Conservation (phyloP, 1,140 invertebrate genomes). For the Saxidomus purpurata region DNA sequence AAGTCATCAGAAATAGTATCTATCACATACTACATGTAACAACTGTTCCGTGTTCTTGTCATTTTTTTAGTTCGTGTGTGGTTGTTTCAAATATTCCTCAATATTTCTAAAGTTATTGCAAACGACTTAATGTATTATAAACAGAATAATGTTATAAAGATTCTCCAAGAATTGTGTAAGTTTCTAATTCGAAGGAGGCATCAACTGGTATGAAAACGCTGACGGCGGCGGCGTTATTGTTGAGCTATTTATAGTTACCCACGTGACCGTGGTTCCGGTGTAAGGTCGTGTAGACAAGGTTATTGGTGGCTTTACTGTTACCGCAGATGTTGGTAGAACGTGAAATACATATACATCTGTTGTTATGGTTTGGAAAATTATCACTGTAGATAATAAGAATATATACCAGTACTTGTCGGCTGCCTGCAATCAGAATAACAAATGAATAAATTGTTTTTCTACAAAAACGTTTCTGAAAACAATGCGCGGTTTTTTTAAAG, state of each 20-base stretch:
- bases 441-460: background rate
- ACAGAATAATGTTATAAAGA: too few relatives aligned
- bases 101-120: too few relatives aligned
- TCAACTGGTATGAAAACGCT: background rate
- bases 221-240: background rate
- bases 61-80: too few relatives aligned
- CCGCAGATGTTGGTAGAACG: background rate
- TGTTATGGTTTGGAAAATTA: conserved; percentile 81
- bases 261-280: conserved; percentile 39
- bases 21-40: too few relatives aligned
- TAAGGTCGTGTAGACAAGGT: conserved; percentile 9
- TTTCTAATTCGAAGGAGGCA: background rate
- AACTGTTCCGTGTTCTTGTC: too few relatives aligned
- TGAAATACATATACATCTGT: conserved; percentile 82
- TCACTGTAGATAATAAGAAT: conserved; percentile 77
- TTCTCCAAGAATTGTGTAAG: too few relatives aligned
- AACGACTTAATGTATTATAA: too few relatives aligned
- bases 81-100: too few relatives aligned
- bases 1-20: too few relatives aligned
- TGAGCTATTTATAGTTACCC: conserved; percentile 40
- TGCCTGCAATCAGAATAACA: conserved; percentile 70
- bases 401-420: conserved; percentile 84
- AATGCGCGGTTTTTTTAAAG: too few relatives aligned
- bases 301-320: background rate
- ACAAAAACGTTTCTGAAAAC: too few relatives aligned